Conservation (phyloP, 1,140 invertebrate genomes). For the Radopholus similis region DNA sequence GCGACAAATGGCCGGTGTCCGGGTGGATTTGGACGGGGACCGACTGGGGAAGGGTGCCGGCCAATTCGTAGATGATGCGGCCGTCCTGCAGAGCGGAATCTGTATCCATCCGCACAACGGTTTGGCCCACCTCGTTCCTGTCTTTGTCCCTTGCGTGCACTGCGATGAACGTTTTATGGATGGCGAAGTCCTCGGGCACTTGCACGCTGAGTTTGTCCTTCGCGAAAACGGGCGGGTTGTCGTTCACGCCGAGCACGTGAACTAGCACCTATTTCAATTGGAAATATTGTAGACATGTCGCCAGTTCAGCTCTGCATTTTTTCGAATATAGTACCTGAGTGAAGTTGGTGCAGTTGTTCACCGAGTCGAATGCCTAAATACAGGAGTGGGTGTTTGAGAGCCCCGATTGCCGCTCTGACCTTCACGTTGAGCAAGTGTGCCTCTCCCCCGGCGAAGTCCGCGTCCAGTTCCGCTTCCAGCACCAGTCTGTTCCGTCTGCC, state of each 20-base stretch:
- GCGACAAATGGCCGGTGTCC: constrained; percentile 75
- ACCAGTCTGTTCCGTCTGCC: constrained; percentile 22
- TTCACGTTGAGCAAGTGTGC: constrained; percentile 31
- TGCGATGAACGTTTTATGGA: constrained; percentile 60
- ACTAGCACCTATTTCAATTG: constrained; percentile 51
- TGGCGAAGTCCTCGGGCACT: constrained; percentile 75
- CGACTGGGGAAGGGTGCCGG: constrained; percentile 43
- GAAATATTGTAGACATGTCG: no score
- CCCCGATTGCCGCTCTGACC: background rate
- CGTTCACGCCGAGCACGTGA: constrained; percentile 77
- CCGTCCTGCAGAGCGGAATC: constrained; percentile 44
- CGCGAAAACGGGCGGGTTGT: constrained; percentile 83
- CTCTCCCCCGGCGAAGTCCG: constrained; percentile 59
- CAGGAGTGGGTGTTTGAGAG: constrained; percentile 23
- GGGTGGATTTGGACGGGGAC: constrained; percentile 38
- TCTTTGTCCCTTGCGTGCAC: constrained; percentile 77
- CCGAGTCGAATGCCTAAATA: background rate
- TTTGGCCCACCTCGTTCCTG: constrained; percentile 71
- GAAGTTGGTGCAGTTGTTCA: background rate
- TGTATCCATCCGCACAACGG: constrained; percentile 18
- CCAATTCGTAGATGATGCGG: constrained; percentile 54
- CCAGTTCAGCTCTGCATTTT: no score
- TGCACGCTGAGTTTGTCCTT: constrained; percentile 75
- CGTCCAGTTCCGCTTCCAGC: constrained; percentile 60
- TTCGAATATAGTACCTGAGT: no score